Evolutionary conservation across 92 coral and sea anemone genomes (phyloP).

Genomic region (Phenganax marumi): DNA sequence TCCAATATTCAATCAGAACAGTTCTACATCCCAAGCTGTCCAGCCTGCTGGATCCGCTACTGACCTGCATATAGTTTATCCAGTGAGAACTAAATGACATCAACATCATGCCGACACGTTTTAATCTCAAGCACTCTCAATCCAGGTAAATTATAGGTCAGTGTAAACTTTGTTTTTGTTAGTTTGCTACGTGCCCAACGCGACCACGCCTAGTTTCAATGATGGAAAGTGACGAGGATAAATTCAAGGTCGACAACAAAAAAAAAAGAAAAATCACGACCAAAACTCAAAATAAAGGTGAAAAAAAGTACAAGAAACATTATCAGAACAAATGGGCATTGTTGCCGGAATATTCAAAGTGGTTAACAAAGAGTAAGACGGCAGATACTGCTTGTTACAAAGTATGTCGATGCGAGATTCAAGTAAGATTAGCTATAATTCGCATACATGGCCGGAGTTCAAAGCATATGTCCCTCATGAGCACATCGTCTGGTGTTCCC

Average conservation of each 20-base stretch:
- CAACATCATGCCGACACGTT: too few relatives aligned
- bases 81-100: too few relatives aligned
- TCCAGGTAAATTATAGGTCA: too few relatives aligned
- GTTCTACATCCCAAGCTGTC: too few relatives aligned
- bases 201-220: too few relatives aligned
- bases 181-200: too few relatives aligned
- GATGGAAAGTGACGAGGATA: slow-evolving; percentile 19
- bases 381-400: slow-evolving; percentile 21
- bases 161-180: too few relatives aligned
- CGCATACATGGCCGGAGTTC: slow-evolving; percentile 35
- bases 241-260: not conserved
- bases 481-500: slow-evolving; percentile 7
- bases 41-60: too few relatives aligned
- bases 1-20: too few relatives aligned
- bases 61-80: too few relatives aligned
- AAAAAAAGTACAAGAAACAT: not conserved
- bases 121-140: too few relatives aligned
- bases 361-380: slow-evolving; percentile 18
- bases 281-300: slow-evolving; percentile 4
- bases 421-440: slow-evolving; percentile 33
- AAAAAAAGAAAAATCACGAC: slow-evolving; percentile 6
- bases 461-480: slow-evolving; percentile 36
- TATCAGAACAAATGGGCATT: slow-evolving; percentile 31
- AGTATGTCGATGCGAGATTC: slow-evolving; percentile 33
- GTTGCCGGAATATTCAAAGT: slow-evolving; percentile 36